A percentile compares a stretch with the other conserved stretches of the same genome.
Conservation (phyloP, 2,797 vertebrate genomes). For the Cichlasoma orientale region DNA sequence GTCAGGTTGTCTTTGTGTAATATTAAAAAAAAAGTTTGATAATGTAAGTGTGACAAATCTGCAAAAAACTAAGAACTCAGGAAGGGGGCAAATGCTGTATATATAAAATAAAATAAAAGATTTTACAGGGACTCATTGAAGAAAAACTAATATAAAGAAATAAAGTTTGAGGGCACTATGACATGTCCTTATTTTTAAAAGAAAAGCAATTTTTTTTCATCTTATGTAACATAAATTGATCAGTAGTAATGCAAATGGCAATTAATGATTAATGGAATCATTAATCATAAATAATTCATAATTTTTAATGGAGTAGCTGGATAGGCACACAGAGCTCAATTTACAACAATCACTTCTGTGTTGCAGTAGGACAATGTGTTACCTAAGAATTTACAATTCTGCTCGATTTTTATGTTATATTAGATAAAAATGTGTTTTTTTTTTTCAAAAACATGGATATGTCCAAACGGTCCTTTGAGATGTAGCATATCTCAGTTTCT, state of each 20-base stretch:
- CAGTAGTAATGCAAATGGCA: not conserved
- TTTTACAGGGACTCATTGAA: not conserved
- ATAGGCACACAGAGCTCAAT: not conserved
- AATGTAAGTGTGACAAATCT: not conserved
- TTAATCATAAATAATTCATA: not conserved
- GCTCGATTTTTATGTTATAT: not conserved
- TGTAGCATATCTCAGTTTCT: not conserved
- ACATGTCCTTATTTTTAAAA: not conserved
- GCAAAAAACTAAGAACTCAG: not conserved
- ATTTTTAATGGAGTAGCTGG: not conserved
- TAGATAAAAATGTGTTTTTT: not conserved
- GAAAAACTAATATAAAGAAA: not conserved
- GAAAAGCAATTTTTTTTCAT: not conserved
- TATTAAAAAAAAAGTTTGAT: not conserved
- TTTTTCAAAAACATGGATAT: not conserved
- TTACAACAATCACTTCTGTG: not conserved
- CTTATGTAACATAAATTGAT: not conserved
- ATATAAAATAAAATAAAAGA: accelerated
- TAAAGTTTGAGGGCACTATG: not conserved
- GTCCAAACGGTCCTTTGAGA: not conserved
- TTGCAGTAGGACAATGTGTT: not conserved
- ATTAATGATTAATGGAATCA: not conserved
- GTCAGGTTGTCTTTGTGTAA: not conserved
- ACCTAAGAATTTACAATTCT: not conserved
- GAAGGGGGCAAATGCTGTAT: not conserved